phyloP scores from a whole-genome alignment of 2,113 vertebrate species.

The Bufo gargarizans region DNA sequence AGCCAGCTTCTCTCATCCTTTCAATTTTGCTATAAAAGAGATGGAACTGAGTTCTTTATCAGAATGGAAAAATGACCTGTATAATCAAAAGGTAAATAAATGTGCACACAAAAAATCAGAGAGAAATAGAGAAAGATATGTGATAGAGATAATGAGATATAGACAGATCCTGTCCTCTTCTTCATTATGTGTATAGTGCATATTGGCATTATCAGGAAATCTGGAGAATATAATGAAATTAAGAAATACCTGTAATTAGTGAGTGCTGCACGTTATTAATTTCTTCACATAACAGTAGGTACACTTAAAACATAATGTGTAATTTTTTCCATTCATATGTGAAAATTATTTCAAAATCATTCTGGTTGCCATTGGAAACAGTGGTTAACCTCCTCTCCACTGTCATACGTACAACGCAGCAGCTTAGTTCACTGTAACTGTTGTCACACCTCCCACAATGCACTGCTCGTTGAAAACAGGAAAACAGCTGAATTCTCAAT shows the following conservation, averaged over 20 bases:
- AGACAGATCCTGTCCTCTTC: too few species aligned
- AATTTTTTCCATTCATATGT: background rate
- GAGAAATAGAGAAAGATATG: too few species aligned
- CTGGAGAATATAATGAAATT: background rate
- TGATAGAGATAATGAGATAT: too few species aligned
- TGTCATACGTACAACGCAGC: too few species aligned
- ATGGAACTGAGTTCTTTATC: slow-evolving; percentile 70
- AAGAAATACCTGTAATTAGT: background rate
- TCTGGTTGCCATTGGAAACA: background rate
- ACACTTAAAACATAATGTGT: background rate
- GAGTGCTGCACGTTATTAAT: background rate
- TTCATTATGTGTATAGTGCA: background rate
- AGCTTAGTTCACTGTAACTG: too few species aligned
- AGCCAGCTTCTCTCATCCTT: slow-evolving; percentile 72
- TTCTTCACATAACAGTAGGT: background rate
- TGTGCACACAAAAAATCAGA: background rate
- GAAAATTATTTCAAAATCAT: background rate
- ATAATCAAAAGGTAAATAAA: slow-evolving; percentile 72
- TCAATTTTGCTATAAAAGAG: slow-evolving; percentile 69
- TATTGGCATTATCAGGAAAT: too few species aligned
- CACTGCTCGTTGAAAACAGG: background rate
- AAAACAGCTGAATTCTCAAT: background rate
- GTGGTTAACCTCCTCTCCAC: too few species aligned
- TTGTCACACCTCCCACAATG: background rate
- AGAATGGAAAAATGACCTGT: slow-evolving; percentile 63